Evolutionary conservation across 2,113 vertebrate species (phyloP).

Genomic region (Erythrolamprus reginae): DNA sequence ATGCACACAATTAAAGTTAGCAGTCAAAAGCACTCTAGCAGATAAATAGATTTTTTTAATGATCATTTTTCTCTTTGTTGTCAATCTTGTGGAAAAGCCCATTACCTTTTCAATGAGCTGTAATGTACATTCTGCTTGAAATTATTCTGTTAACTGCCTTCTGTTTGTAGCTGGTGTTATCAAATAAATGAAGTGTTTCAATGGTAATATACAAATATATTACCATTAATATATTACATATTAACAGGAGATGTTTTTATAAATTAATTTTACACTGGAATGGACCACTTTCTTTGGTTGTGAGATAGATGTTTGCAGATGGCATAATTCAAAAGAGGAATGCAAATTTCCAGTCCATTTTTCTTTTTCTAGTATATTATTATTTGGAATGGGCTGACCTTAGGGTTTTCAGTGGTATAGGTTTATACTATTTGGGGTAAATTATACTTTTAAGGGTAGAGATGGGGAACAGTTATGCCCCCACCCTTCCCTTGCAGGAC

Average conservation of each 20-base stretch:
- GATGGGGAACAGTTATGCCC: not conserved
- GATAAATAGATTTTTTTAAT: slow-evolving; percentile 72
- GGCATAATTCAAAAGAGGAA: not conserved
- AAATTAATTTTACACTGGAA: not conserved
- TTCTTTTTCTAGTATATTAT: not conserved
- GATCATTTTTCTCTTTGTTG: slow-evolving; percentile 70
- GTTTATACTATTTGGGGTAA: not conserved
- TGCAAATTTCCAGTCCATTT: not conserved
- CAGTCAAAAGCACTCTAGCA: slow-evolving; percentile 66
- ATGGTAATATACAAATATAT: not conserved
- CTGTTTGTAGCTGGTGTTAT: slow-evolving; percentile 49
- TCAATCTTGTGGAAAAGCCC: slow-evolving; percentile 65
- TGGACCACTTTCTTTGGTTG: not conserved
- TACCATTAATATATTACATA: too few species aligned
- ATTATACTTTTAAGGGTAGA: not conserved
- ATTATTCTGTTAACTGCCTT: slow-evolving; percentile 42
- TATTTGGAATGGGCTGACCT: not conserved
- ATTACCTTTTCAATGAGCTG: slow-evolving; percentile 67
- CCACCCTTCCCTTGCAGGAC: not conserved
- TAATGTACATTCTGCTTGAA: slow-evolving; percentile 57
- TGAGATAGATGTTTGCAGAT: not conserved
- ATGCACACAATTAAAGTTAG: slow-evolving; percentile 68
- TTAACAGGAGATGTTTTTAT: slow-evolving; percentile 25
- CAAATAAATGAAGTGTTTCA: slow-evolving; percentile 32
- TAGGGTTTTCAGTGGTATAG: not conserved